Evolutionary conservation across 2,888 invertebrate species (phyloP).

Genomic region (Chironomus tentans): DNA sequence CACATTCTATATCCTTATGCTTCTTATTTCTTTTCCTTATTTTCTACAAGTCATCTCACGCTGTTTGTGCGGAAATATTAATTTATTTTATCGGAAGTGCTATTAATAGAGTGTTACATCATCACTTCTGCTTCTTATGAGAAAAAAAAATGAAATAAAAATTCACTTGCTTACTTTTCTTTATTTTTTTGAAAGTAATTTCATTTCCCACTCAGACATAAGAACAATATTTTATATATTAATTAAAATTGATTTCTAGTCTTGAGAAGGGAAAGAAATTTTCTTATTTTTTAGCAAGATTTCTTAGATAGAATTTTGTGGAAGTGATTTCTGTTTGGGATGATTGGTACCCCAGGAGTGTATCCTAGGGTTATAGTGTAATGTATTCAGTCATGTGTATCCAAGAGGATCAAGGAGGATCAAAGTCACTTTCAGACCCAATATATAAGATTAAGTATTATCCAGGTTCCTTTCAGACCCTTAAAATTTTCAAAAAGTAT

Average conservation of each 20-base stretch:
- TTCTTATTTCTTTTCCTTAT: not conserved
- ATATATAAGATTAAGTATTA: no score
- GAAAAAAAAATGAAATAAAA: not conserved
- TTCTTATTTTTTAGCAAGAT: not conserved
- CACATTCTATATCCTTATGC: not conserved
- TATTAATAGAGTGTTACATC: not conserved
- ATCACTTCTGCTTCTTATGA: not conserved
- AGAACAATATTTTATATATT: conserved; percentile 1
- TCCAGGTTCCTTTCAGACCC: no score
- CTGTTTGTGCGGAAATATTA: conserved; percentile 4
- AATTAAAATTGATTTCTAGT: conserved; percentile 23
- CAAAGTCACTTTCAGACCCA: no score
- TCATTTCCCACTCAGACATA: not conserved
- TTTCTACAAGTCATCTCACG: not conserved
- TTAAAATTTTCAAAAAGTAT: no score
- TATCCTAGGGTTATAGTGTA: no score
- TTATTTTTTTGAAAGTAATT: not conserved
- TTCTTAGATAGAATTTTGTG: no score
- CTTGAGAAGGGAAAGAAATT: not conserved
- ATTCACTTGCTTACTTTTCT: no score
- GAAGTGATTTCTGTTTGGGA: no score
- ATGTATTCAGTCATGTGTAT: no score
- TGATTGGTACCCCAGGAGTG: no score
- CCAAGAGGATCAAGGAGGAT: no score
- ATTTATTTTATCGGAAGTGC: not conserved